Evolutionary conservation across 2,888 invertebrate genomes (phyloP), one percentile per base, ranked within the genome.

Genomic region (Hypena proboscidalis): DNA sequence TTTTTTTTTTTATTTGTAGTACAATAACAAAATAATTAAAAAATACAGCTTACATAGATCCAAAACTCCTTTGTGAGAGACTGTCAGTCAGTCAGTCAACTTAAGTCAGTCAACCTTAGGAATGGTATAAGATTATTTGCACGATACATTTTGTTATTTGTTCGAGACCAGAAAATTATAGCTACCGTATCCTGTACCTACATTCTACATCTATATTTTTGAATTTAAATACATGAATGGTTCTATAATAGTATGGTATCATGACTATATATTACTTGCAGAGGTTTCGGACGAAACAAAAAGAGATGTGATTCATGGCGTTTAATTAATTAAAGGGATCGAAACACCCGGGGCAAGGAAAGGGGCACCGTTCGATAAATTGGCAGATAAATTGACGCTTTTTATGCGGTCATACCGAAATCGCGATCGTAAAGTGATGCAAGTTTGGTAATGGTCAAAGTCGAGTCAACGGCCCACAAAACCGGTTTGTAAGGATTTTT

Each of bases 381-480:
- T 65, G 58, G 50, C 56, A 59, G 70, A 74, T 79, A 79, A 80
- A 77, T 73, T 67, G 57, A 38, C 57, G 52, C 64, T 71, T 72
- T 56, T 70, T 70, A 74, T 72, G 59, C 56, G 58, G 67, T 64
- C 66, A 69, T 67, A 70, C 68, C 47, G 63, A 77, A 73, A 68
- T 64, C 63, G 62, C 63, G 52, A 57, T 67, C 62, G 71, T 69
- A 67, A 71, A 74, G 60, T 84, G 80, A 85, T 83, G 83, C 85
- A 87, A 84, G 71, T 61, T 64, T 60, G 59, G 77, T 81, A 80
- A 83, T 79, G 79, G 75, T 67, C 75, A 74, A 73, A 76, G 80
- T 78, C 77, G 73, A 69, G 85, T 85, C 86, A 80, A 71, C 80
- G 86, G 56, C 81, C 85, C 66, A 49, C n/a, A 37, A 38, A 73